Conservation (phyloP, 2,113 vertebrate species). For the Nycticryphes semicollaris region DNA sequence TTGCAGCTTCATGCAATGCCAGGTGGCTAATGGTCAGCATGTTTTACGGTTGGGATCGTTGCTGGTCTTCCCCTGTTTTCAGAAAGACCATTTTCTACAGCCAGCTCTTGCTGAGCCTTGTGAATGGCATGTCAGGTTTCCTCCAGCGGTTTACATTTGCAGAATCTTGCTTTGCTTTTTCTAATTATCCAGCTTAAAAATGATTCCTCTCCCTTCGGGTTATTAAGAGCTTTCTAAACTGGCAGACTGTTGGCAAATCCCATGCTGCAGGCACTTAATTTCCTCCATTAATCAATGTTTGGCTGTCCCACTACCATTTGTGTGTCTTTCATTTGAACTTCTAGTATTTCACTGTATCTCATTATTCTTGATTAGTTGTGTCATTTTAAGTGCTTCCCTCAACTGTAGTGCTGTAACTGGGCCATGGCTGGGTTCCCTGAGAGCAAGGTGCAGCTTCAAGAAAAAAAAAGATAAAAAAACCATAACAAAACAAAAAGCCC, state of each 20-base stretch:
- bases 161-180: not conserved
- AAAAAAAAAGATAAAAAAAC: not conserved
- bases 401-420: not conserved
- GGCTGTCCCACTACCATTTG: not conserved
- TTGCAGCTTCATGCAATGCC: not conserved
- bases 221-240: not conserved
- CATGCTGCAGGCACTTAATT: not conserved
- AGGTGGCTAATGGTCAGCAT: not conserved
- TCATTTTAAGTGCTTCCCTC: not conserved
- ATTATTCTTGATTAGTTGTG: not conserved
- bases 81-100: not conserved
- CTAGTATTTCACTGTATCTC: not conserved
- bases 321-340: not conserved
- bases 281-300: not conserved
- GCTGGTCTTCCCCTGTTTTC: not conserved
- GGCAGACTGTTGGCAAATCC: not conserved
- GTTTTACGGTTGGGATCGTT: not conserved
- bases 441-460: constrained; percentile 57
- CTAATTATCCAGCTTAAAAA: not conserved
- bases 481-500: not conserved
- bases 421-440: not conserved
- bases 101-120: not conserved
- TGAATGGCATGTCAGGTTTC: fast-evolving
- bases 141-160: not conserved
- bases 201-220: not conserved